phyloP scores from a whole-genome alignment of 2,888 invertebrate species.

The Melikaiella ostensackeni region DNA sequence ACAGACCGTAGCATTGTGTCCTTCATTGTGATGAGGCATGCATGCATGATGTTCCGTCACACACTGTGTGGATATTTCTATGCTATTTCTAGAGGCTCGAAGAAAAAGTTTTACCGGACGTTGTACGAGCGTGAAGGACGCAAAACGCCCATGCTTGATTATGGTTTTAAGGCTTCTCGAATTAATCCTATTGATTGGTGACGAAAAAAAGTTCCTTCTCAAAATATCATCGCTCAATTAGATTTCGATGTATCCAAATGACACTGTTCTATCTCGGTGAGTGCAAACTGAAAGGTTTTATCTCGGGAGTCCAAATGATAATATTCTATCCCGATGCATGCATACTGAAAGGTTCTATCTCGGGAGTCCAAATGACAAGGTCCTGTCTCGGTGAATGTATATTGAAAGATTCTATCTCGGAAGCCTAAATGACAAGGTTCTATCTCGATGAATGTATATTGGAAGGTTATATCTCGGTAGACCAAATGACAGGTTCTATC shows the following conservation, averaged over 20 bases:
- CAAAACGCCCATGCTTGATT: slow-evolving; percentile 37
- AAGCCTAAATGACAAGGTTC: no score
- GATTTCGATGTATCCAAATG: no score
- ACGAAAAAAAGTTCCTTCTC: neutral
- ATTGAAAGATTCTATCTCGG: no score
- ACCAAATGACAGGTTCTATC: no score
- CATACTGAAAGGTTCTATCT: no score
- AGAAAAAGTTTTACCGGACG: slow-evolving; percentile 33
- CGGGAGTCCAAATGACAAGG: no score
- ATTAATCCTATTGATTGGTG: neutral
- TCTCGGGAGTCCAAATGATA: no score
- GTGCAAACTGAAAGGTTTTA: no score
- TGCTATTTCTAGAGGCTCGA: slow-evolving; percentile 39
- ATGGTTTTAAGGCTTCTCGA: slow-evolving; percentile 8
- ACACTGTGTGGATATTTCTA: neutral
- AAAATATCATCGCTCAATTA: neutral
- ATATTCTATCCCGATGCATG: no score
- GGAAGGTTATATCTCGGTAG: no score
- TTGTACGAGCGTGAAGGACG: slow-evolving; percentile 41
- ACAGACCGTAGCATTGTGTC: neutral
- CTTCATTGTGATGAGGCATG: slow-evolving; percentile 27
- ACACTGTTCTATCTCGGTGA: neutral
- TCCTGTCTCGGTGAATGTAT: no score
- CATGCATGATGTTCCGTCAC: slow-evolving; percentile 27
- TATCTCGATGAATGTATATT: no score